These are phyloP conservation scores for Pycnomerus fuliginosus DNA, from an alignment of 2,888 invertebrate species.

Conservation along the genomic window DNA sequence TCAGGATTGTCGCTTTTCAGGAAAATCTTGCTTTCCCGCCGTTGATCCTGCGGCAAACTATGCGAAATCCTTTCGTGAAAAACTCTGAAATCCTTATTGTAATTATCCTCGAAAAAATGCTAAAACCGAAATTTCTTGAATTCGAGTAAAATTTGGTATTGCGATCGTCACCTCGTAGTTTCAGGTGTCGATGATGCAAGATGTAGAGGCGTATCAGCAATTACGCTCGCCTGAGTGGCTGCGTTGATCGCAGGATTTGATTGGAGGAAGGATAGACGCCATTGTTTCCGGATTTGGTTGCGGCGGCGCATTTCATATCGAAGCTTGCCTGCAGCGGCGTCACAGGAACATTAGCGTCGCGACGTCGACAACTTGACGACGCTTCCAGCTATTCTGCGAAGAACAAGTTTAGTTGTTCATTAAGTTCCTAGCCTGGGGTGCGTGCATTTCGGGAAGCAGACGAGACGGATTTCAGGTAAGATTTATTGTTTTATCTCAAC, in stretches of 20 bases:
- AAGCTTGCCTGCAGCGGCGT: constrained; percentile 65
- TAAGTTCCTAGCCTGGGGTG: constrained; percentile 36
- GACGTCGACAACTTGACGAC: constrained; percentile 46
- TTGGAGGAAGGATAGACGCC: constrained; percentile 49
- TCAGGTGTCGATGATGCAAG: constrained; percentile 4
- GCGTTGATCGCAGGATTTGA: constrained; percentile 39
- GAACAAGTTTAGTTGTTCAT: constrained; percentile 37
- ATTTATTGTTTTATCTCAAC: constrained; percentile 1
- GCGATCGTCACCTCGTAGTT: too few species aligned
- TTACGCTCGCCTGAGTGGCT: constrained; percentile 47
- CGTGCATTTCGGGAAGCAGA: constrained; percentile 30
- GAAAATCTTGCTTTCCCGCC: too few species aligned
- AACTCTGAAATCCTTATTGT: too few species aligned
- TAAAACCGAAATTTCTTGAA: neutral
- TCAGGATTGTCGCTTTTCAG: neutral
- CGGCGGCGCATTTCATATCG: constrained; percentile 53
- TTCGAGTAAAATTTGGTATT: too few species aligned
- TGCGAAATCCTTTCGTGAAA: too few species aligned
- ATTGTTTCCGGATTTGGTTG: constrained; percentile 54
- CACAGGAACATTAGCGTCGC: constrained; percentile 56
- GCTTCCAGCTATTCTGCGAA: constrained; percentile 37
- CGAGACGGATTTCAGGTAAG: constrained; percentile 8
- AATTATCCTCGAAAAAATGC: too few species aligned
- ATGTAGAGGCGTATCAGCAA: constrained; percentile 44
- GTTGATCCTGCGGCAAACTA: too few species aligned